A percentile compares a stretch with the other conserved stretches of the same genome.
These are phyloP conservation scores for Pedetes capensis DNA, from an alignment of 2,113 vertebrate genomes.

Conservation along the genomic window DNA sequence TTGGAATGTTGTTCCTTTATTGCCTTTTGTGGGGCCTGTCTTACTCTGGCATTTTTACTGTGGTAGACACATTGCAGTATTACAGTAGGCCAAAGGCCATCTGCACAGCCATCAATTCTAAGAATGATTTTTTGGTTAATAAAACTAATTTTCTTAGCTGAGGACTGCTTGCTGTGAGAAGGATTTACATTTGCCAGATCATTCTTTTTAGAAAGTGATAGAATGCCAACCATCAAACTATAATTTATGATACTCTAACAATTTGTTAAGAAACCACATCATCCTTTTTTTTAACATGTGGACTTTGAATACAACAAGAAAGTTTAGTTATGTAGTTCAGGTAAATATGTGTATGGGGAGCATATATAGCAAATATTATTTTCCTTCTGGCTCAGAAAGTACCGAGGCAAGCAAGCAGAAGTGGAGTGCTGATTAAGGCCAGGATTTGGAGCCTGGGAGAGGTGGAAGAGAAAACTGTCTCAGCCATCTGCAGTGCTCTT, in stretches of 20 bases:
- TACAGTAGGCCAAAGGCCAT: conserved; percentile 78
- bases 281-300: neutral
- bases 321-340: neutral
- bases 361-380: neutral
- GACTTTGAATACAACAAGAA: neutral
- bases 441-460: neutral
- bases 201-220: conserved; percentile 53
- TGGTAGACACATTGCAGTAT: conserved; percentile 66
- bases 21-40: conserved; percentile 75
- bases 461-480: neutral
- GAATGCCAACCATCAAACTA: conserved; percentile 34
- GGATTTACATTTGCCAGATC: conserved; percentile 52
- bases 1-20: conserved; percentile 79
- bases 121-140: conserved; percentile 77
- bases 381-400: neutral
- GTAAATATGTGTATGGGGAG: neutral
- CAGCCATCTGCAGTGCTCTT: neutral
- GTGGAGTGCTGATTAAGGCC: neutral
- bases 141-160: conserved; percentile 73
- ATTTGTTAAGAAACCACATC: conserved; percentile 32
- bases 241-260: neutral
- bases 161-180: conserved; percentile 70
- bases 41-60: conserved; percentile 63
- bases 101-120: conserved; percentile 77
- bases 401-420: neutral